Base-by-base conservation (phyloP, 2,888 invertebrate species). In the Drosophila ustulata region DNA sequence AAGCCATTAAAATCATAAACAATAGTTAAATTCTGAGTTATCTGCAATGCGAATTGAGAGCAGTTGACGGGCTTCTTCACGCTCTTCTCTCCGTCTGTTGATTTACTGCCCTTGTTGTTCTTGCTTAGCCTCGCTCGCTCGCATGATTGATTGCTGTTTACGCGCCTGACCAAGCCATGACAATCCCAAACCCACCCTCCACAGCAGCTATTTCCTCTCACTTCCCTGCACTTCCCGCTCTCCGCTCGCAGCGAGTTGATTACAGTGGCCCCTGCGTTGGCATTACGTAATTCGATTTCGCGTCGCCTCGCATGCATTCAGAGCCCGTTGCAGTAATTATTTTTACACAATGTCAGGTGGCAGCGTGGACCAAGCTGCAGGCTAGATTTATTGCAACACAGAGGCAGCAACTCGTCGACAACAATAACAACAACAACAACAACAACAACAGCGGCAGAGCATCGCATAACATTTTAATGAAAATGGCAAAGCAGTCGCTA, bases 61-160 rank as follows among this genome's bases (percentile, higher is more conserved):
- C 63, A 37, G 56, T 34, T 55, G 51, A 59, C 58, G 30, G 46
- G 11, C 23, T 28, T 11, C 43, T 43, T 13, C 39, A 7, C 39
- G 43, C 49, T 61, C 28, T 6, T 4, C 41, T 50, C 18, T 18
- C 18, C 41, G 18, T 59, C 67, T 64, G 50, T 37, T 46, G 50
- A 74, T 70, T 51, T 61, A 65, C 37, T 45, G 30, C 37, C 56
- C 32, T 56, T 64, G 50, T 62, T 62, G 57, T 25, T 59, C 41
- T 32, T 55, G 34, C 37, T 32, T 55, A 32, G 56, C 56, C 34
- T 55, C 13, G 55, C 41, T 55, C 25, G 41, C 13, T 41, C 13
- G 18, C 56, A 78, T 85, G 82, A 88, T 82, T 85, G 85, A 82
- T 82, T 84, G 71, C 57, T 87, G 81, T 80, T 87, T 87, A 80